phyloP scores from a whole-genome alignment of 2,113 vertebrate species.

The Mus pahari region DNA sequence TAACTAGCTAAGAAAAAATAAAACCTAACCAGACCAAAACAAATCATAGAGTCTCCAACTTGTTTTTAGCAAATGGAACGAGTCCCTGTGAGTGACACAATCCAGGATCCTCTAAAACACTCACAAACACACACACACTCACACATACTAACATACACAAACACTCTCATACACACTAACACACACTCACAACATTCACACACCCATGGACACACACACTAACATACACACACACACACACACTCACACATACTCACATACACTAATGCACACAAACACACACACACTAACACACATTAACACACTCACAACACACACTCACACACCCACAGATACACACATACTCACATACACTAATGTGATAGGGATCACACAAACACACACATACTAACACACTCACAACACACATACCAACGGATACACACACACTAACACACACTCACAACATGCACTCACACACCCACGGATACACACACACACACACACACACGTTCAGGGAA shows the following conservation, averaged over 20 bases:
- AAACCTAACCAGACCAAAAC: not conserved
- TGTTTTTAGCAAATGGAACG: not conserved
- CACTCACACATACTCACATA: too few species aligned
- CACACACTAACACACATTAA: too few species aligned
- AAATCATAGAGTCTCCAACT: not conserved
- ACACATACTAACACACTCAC: not conserved
- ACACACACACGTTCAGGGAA: conserved; percentile 24
- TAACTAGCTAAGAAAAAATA: not conserved
- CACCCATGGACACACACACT: too few species aligned
- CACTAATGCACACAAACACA: not conserved
- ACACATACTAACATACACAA: too few species aligned
- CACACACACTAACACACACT: not conserved
- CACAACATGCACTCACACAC: not conserved
- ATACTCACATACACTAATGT: too few species aligned
- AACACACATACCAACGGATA: too few species aligned
- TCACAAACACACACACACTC: too few species aligned
- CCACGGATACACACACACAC: not conserved
- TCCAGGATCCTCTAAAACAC: not conserved
- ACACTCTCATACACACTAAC: too few species aligned
- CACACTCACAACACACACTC: too few species aligned
- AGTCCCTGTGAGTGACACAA: not conserved
- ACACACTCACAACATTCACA: not conserved
- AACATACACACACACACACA: too few species aligned
- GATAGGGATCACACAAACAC: too few species aligned
- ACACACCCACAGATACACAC: too few species aligned